Conservation (phyloP, 2,113 vertebrate species). For the Pangasianodon hypophthalmus region DNA sequence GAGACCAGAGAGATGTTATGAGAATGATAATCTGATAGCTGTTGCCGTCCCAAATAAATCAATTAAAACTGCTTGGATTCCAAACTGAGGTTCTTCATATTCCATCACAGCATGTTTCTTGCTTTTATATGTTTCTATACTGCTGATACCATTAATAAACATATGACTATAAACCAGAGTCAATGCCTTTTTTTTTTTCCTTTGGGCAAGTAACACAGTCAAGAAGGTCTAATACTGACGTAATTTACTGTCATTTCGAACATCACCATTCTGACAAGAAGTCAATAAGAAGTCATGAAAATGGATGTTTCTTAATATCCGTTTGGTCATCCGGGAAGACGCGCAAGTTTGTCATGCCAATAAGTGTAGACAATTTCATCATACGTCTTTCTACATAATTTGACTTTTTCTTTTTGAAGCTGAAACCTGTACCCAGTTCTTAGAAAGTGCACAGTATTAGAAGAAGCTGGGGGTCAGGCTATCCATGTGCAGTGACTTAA, state of each 20-base stretch:
- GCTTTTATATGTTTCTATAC: neutral
- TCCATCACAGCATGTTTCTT: neutral
- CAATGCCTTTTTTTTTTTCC: neutral
- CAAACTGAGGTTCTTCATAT: neutral
- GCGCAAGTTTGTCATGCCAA: neutral
- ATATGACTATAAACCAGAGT: neutral
- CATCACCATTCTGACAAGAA: neutral
- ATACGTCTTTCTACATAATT: conserved; percentile 9
- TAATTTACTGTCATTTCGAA: neutral
- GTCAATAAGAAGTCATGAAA: neutral
- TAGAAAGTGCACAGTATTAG: conserved; percentile 49
- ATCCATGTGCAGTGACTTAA: conserved; percentile 70
- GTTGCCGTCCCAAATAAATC: neutral
- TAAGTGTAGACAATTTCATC: conserved; percentile 10
- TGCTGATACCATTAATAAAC: neutral
- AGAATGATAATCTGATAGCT: neutral
- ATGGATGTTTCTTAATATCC: conserved; percentile 16
- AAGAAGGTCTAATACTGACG: neutral
- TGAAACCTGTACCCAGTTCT: conserved; percentile 35
- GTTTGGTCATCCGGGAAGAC: neutral
- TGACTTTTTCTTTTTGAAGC: conserved; percentile 21
- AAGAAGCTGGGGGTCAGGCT: conserved; percentile 61
- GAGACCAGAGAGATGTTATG: neutral
- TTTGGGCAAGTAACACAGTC: neutral
- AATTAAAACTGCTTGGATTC: neutral